phyloP scores from a whole-genome alignment of 1,140 invertebrate species.

The Drosophila albomicans region DNA sequence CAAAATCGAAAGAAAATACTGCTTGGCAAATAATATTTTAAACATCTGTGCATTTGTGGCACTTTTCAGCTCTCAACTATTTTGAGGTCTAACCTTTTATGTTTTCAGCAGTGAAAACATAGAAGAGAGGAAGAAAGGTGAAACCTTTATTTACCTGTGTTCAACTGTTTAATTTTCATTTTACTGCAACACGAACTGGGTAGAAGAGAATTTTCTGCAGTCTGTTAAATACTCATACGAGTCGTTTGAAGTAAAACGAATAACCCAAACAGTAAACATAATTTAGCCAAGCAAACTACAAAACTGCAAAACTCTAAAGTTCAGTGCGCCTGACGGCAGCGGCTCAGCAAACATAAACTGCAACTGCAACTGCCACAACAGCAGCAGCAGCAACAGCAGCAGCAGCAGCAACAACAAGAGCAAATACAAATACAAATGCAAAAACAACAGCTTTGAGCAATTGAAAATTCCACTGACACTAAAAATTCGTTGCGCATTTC shows the following conservation, averaged over 20 bases:
- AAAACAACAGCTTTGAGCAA: constrained; percentile 59
- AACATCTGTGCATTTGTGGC: neutral
- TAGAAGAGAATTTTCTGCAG: constrained; percentile 3
- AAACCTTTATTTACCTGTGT: constrained; percentile 19
- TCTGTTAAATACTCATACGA: constrained; percentile 39
- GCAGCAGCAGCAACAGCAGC: constrained; percentile 21
- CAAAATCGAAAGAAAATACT: neutral
- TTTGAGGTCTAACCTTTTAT: constrained; percentile 7
- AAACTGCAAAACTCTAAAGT: constrained; percentile 26
- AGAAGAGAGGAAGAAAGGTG: neutral
- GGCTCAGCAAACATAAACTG: constrained; percentile 63
- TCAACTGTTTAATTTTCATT: constrained; percentile 50
- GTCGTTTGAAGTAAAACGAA: constrained; percentile 34
- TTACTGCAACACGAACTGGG: constrained; percentile 10
- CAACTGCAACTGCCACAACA: constrained; percentile 45
- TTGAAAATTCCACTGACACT: constrained; percentile 74
- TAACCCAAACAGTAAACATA: constrained; percentile 58
- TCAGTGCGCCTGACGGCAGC: constrained; percentile 23
- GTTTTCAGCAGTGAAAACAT: constrained; percentile 8
- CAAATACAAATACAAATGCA: no score
- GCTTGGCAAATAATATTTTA: neutral
- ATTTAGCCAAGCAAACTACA: constrained; percentile 54
- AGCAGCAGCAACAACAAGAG: constrained; percentile 28
- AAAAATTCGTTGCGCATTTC: constrained; percentile 76
- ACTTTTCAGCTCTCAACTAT: neutral